Conservation (phyloP, 2,797 vertebrate genomes). For the Halcyon chelicuti region DNA sequence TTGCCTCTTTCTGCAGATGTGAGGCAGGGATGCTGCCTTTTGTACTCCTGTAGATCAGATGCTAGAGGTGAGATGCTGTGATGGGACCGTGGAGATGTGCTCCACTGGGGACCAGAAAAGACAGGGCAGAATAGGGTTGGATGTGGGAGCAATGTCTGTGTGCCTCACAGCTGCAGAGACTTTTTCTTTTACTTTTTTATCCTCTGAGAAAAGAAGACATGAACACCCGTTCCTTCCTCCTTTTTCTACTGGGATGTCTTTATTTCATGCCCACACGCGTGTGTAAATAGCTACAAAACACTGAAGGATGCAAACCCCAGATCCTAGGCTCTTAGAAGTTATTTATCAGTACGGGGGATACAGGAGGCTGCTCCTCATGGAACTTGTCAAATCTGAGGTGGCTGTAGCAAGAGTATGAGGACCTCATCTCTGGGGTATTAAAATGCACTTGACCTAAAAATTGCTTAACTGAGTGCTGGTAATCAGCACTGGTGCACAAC, state of each 20-base stretch:
- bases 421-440: neutral
- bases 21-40: neutral
- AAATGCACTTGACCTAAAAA: neutral
- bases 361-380: neutral
- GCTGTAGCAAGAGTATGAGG: neutral
- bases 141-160: neutral
- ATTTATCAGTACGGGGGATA: neutral
- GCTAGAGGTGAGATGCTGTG: neutral
- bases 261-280: neutral
- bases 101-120: fast-evolving
- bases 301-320: neutral
- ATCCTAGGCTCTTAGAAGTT: neutral
- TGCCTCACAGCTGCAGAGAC: neutral
- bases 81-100: neutral
- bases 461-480: neutral
- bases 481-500: neutral
- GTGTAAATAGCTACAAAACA: neutral
- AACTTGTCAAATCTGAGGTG: neutral
- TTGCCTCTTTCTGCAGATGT: neutral
- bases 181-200: neutral
- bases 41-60: neutral
- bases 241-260: neutral
- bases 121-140: neutral
- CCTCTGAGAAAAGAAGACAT: neutral
- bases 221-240: neutral